Percentiles rank a stretch among this genome's conserved stretches.
phyloP scores from a whole-genome alignment of 2,888 invertebrate genomes.

The Lasioglossum pauxillum region DNA sequence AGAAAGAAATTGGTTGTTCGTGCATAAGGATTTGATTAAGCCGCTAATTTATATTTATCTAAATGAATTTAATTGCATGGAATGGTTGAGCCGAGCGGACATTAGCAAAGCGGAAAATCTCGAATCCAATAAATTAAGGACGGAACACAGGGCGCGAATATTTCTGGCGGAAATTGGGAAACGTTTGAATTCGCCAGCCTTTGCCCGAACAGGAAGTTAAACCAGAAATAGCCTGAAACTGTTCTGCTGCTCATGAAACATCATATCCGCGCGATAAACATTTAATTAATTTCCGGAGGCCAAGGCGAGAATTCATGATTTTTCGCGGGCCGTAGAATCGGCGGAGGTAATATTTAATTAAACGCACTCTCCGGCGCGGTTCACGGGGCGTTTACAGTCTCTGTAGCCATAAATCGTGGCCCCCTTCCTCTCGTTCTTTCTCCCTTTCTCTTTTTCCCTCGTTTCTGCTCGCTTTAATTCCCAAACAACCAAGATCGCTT shows the following conservation, averaged over 20 bases:
- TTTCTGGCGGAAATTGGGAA: neutral
- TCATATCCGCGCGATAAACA: constrained; percentile 32
- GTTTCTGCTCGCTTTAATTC: constrained; percentile 36
- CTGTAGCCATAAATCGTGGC: constrained; percentile 28
- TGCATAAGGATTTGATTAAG: too few species aligned
- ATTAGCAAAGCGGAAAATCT: neutral
- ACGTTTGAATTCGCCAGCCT: neutral
- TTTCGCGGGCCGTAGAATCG: constrained; percentile 16
- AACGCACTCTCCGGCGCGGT: constrained; percentile 22
- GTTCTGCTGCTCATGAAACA: neutral
- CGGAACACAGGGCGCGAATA: neutral
- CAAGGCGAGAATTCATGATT: constrained; percentile 19
- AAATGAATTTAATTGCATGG: too few species aligned
- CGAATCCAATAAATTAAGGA: neutral
- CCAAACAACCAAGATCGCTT: constrained; percentile 20
- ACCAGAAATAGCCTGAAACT: neutral
- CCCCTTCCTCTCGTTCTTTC: neutral
- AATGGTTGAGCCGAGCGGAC: too few species aligned
- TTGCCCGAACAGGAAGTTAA: neutral
- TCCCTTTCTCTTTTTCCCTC: neutral
- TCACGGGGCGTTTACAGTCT: constrained; percentile 20
- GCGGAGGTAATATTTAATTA: constrained; percentile 47
- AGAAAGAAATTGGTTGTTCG: too few species aligned
- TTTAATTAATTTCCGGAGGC: constrained; percentile 41
- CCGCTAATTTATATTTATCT: too few species aligned